Base-by-base conservation (phyloP, 2,888 invertebrate species). In the Nomada flava region DNA sequence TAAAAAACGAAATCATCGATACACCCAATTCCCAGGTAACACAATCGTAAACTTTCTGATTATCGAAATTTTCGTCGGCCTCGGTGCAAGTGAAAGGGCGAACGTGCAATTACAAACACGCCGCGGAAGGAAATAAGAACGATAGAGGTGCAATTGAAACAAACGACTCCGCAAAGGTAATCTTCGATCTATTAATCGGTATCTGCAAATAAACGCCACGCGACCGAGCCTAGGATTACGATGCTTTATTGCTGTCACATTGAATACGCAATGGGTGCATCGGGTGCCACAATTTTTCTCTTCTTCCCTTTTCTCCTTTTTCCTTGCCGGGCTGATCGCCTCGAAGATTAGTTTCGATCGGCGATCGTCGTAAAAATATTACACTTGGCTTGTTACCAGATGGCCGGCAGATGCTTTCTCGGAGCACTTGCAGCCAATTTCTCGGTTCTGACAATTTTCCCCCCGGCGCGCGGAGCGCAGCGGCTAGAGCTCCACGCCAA, bases 401-500 rank as follows among this genome's bases (percentile, higher is more conserved):
- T 84, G 79, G 76, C 76, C 44, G 62, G 76, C 84, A 80, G 79
- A 84, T 84, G 84, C 84, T 84, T 73, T 74, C 74, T 53, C 73
- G 50, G 63, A 20, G 44, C 76, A 74, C 82, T 83, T 74, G 77
- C 60, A 72, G 69, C 77, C 82, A 77, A 74, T 83, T 83, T 74
- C 82, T 83, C 70, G 60, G 57, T 82, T 82, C 83, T 50, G 77
- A 76, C 77, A 71, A 69, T 82, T 67, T 74, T 70, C 69, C 15
- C 74, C 57, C 36, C 36, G 36, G 36, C 36, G 36, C 29, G 29
- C 47, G 47, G 47, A 10, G 47, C 2, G 47, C 4, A 2, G 47
- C 15, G 23, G 11, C 60, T 63, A 59, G 74, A 57, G 59, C 73
- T 57, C 44, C 59, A 20, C 62, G 70, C 70, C 68, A 70, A 63